These are phyloP conservation scores for Hydrophis major DNA, from an alignment of 2,797 vertebrate genomes.

Conservation along the genomic window DNA sequence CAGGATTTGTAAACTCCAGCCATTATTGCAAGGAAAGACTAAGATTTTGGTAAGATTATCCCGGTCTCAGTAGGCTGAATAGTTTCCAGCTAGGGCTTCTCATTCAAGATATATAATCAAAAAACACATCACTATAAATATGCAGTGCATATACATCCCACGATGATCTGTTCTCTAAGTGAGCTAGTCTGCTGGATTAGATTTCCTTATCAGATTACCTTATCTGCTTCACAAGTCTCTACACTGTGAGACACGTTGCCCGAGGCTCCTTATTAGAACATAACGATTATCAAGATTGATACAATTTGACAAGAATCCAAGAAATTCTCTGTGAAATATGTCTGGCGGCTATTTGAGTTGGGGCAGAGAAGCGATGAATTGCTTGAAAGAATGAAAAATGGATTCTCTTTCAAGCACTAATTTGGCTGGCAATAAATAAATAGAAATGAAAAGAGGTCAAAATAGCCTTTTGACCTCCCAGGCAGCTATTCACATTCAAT, in stretches of 20 bases:
- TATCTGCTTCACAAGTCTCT: conserved; percentile 53
- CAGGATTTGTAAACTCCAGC: not conserved
- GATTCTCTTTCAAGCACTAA: conserved; percentile 29
- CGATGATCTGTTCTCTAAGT: not conserved
- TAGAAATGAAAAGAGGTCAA: conserved; percentile 26
- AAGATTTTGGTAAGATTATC: not conserved
- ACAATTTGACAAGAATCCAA: conserved; percentile 31
- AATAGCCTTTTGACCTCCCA: conserved; percentile 22
- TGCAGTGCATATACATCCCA: not conserved
- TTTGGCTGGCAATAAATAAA: conserved; percentile 43
- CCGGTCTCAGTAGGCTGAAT: not conserved
- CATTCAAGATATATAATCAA: not conserved
- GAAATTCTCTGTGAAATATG: conserved; percentile 13
- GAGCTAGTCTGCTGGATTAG: not conserved
- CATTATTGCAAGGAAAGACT: not conserved
- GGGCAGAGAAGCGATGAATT: not conserved
- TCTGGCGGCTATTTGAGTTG: conserved; percentile 9
- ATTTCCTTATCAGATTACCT: conserved; percentile 38
- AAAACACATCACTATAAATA: not conserved
- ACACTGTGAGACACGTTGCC: conserved; percentile 26
- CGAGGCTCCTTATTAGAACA: not conserved
- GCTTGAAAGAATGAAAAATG: conserved; percentile 30
- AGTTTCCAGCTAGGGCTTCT: not conserved
- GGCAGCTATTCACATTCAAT: conserved; percentile 36
- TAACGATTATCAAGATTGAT: conserved; percentile 23